These are phyloP conservation scores for Phycodurus eques DNA, from an alignment of 2,113 vertebrate species.

Conservation along the genomic window DNA sequence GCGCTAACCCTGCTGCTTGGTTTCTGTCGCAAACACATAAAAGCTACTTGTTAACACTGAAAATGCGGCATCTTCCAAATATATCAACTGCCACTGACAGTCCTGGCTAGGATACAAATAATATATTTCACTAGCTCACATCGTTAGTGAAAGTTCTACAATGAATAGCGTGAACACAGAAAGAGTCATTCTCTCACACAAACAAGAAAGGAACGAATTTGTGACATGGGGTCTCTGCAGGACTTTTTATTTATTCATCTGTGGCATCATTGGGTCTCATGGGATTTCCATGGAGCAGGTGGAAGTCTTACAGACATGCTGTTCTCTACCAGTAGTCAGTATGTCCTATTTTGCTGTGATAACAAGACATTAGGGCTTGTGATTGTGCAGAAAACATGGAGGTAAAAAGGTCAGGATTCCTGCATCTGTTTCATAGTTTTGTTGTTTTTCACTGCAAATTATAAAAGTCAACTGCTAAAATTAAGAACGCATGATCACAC, in stretches of 20 bases:
- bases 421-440: background rate
- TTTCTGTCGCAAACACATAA: background rate
- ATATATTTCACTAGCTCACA: slow-evolving; percentile 6
- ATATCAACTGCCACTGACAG: background rate
- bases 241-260: slow-evolving; percentile 19
- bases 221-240: slow-evolving; percentile 9
- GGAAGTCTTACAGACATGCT: background rate
- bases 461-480: background rate
- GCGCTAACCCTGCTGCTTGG: slow-evolving; percentile 4
- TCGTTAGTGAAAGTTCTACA: slow-evolving; percentile 11
- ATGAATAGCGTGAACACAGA: background rate
- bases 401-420: background rate
- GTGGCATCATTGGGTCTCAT: background rate
- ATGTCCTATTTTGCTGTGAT: slow-evolving; percentile 2
- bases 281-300: background rate
- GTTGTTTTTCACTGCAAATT: background rate
- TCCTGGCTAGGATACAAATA: slow-evolving; percentile 4
- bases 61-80: background rate
- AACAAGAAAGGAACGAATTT: slow-evolving; percentile 22
- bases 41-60: slow-evolving; percentile 15
- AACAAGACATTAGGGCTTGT: background rate
- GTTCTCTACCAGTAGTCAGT: background rate
- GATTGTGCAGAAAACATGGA: background rate
- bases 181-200: slow-evolving; percentile 9
- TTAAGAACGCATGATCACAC: background rate